Base-by-base conservation (phyloP, 2,113 vertebrate genomes). In the Pica pica region DNA sequence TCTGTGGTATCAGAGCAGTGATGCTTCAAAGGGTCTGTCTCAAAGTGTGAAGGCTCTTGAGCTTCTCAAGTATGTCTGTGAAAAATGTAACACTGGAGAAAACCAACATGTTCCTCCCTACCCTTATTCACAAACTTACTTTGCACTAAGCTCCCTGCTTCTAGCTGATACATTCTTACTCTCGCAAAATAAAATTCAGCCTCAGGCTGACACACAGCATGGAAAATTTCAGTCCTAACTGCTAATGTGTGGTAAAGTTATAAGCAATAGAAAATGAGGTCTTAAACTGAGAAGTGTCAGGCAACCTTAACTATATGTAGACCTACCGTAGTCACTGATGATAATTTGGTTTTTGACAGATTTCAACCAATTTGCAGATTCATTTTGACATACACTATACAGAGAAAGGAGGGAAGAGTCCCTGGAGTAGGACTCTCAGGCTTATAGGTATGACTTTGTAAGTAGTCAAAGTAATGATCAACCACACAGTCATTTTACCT, bases 21-120 rank as follows among this genome's bases (percentile, higher is more conserved):
- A 96, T 95, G 89, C 95, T 96, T 95, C 92, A 94, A 94, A 92
- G 95, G 96, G 94, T 83, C 96, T 97, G 93, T 96, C 95, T 95
- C 64, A 90, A 95, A 95, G 92, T 96, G 94, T 97, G 96, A 96
- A 97, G 96, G 92, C 94, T 95, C 95, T 96, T 95, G 90, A 95
- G 95, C 92, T 95, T 95, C 93, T 95, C 93, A 94, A 91, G 92
- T 90, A 95, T 86, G 90, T 83, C 95, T 97, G 93, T 8, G 59
- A 96, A 94, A 97, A 96, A 95, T 96, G 80, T 94, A 96, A 93
- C 88, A 89, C 8, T 0, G 86, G 87, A 84, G n/a, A 87, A 93
- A 97, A 96, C 88, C 88, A 92, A 79, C 95, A 95, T 96, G 95
- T 96, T 97, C 95, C 92, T 94, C 88, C 41, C 44, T 96, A 94